phyloP scores from a whole-genome alignment of 2,797 vertebrate genomes.

The Thunnus albacares region DNA sequence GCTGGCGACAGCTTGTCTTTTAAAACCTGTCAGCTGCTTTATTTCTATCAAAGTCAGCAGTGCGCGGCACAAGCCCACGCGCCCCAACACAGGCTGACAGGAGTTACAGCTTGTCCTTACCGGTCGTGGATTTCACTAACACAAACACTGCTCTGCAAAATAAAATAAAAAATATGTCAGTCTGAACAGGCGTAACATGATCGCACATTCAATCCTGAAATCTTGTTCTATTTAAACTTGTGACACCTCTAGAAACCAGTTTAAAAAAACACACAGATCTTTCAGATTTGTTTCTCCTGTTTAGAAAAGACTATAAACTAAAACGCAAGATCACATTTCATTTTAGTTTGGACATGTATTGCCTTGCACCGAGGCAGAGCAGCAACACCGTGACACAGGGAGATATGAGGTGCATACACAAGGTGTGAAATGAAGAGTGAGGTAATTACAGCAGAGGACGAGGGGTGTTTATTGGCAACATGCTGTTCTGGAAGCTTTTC shows the following conservation, averaged over 20 bases:
- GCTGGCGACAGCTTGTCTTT: slow-evolving; percentile 84
- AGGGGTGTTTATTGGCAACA: slow-evolving; percentile 79
- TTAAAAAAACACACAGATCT: slow-evolving; percentile 1
- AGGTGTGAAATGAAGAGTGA: slow-evolving; percentile 75
- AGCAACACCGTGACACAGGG: slow-evolving; percentile 38
- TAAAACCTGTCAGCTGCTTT: slow-evolving; percentile 83
- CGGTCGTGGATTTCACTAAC: slow-evolving; percentile 44
- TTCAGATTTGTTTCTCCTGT: background rate
- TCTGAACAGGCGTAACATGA: slow-evolving; percentile 39
- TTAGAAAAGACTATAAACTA: slow-evolving; percentile 21
- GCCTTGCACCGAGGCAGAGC: slow-evolving; percentile 38
- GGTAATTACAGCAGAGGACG: slow-evolving; percentile 72
- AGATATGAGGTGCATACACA: slow-evolving; percentile 60
- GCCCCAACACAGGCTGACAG: slow-evolving; percentile 64
- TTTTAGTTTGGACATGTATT: slow-evolving; percentile 35
- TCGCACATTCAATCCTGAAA: slow-evolving; percentile 9
- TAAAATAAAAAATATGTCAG: slow-evolving; percentile 33
- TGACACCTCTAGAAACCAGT: background rate
- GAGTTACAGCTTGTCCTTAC: slow-evolving; percentile 61
- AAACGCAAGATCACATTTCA: slow-evolving; percentile 36
- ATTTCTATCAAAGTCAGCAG: slow-evolving; percentile 84
- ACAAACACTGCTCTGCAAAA: slow-evolving; percentile 47
- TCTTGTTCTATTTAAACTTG: background rate
- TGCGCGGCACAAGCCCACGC: slow-evolving; percentile 38
- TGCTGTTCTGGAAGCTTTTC: slow-evolving; percentile 69